Percentiles rank a stretch among this genome's conserved stretches.
Evolutionary conservation across 1,140 invertebrate genomes (phyloP).

Genomic region (Penaeus indicus): DNA sequence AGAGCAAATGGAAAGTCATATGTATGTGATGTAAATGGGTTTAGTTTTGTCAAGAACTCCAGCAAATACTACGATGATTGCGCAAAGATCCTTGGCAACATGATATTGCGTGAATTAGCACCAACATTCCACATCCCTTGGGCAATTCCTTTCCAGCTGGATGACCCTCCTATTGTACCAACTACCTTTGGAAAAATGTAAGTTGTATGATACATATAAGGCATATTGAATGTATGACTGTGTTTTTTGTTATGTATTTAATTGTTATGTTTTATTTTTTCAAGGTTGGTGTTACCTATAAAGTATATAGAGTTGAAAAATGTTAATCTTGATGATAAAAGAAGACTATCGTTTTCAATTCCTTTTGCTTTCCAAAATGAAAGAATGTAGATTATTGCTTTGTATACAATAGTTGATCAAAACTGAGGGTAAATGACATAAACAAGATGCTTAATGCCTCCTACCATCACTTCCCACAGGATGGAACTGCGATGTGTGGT

Average conservation of each 20-base stretch:
- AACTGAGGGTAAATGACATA: no score
- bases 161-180: slow-evolving; percentile 98
- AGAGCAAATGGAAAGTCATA: slow-evolving; percentile 98
- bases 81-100: slow-evolving; percentile 94
- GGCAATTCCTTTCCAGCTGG: slow-evolving; percentile 95
- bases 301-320: not conserved
- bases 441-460: no score
- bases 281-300: not conserved
- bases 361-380: no score
- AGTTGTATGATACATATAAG: slow-evolving; percentile 64
- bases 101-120: slow-evolving; percentile 92
- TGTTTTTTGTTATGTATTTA: not conserved
- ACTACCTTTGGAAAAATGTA: slow-evolving; percentile 99
- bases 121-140: slow-evolving; percentile 96
- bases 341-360: not conserved
- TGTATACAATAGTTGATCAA: no score
- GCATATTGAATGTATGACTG: not conserved
- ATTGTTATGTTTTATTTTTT: not conserved
- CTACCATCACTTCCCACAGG: slow-evolving; percentile 70
- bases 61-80: slow-evolving; percentile 99
- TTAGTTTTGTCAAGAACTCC: slow-evolving; percentile 99
- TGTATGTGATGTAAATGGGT: slow-evolving; percentile 99
- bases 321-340: not conserved
- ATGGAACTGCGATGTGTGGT: slow-evolving; percentile 99
- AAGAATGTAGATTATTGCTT: no score